phyloP scores from a whole-genome alignment of 2,888 invertebrate species.

The Sthenelais limicola region DNA sequence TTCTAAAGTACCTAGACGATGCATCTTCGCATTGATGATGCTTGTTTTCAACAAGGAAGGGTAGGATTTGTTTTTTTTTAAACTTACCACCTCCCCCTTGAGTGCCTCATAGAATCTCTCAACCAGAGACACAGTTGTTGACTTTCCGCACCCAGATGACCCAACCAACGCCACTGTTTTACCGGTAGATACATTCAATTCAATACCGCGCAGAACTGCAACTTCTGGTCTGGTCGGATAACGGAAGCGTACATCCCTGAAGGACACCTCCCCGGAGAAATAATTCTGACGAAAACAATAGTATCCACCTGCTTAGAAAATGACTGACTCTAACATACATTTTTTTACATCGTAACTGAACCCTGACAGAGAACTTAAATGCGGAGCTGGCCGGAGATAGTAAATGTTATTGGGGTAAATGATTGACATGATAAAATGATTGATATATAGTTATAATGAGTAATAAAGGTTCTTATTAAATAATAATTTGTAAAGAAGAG shows the following conservation, averaged over 20 bases:
- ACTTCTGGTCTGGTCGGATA: conserved; percentile 65
- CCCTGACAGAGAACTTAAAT: no score
- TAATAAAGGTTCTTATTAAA: neutral
- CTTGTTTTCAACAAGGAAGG: no score
- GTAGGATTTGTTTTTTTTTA: no score
- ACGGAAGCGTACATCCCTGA: conserved; percentile 55
- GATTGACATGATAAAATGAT: no score
- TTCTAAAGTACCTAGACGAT: no score
- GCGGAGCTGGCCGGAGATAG: no score
- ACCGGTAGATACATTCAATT: conserved; percentile 67
- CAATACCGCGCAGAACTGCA: conserved; percentile 67
- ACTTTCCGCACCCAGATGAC: conserved; percentile 69
- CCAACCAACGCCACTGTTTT: conserved; percentile 69
- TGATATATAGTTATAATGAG: no score
- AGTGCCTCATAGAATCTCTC: conserved; percentile 69
- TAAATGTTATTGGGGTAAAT: no score
- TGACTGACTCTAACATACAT: no score
- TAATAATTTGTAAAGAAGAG: neutral
- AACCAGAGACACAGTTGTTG: conserved; percentile 66
- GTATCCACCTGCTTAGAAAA: neutral
- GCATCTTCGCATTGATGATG: no score
- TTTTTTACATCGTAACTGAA: no score
- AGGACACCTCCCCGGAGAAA: conserved; percentile 41
- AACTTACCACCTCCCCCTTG: conserved; percentile 59
- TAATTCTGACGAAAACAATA: conserved; percentile 43